A percentile compares a stretch with the other conserved stretches of the same genome.
phyloP scores from a whole-genome alignment of 2,888 invertebrate species.

The Meghimatium bilineatum region DNA sequence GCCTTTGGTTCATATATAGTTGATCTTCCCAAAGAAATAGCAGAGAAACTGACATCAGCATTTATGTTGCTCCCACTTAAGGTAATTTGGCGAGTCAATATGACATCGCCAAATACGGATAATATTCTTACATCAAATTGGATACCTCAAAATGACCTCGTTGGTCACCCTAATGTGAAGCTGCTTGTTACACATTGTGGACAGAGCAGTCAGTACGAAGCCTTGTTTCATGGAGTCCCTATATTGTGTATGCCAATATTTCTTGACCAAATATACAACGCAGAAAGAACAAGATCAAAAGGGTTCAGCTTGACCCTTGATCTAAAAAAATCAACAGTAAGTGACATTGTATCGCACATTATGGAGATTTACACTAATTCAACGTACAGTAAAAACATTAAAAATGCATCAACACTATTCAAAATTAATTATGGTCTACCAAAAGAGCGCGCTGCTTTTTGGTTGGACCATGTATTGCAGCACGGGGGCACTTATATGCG shows the following conservation, averaged over 20 bases:
- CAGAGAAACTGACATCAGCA: constrained; percentile 45
- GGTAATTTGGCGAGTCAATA: constrained; percentile 45
- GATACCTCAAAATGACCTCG: constrained; percentile 61
- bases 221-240: constrained; percentile 61
- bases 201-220: constrained; percentile 61
- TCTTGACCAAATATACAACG: constrained; percentile 57
- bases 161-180: constrained; percentile 55
- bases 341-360: constrained; percentile 20
- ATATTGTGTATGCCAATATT: constrained; percentile 56
- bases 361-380: constrained; percentile 7
- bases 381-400: constrained; percentile 16
- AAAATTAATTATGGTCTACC: constrained; percentile 25
- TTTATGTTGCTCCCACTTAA: constrained; percentile 44
- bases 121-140: constrained; percentile 52
- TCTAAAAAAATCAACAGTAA: constrained; percentile 22
- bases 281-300: constrained; percentile 34
- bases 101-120: constrained; percentile 24
- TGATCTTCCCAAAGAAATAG: constrained; percentile 48
- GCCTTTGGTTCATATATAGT: constrained; percentile 55
- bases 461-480: constrained; percentile 39
- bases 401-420: constrained; percentile 35
- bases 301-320: constrained; percentile 36
- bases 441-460: constrained; percentile 33
- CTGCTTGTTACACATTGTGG: constrained; percentile 61
- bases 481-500: constrained; percentile 35